Percentiles rank a stretch among this genome's conserved stretches.
These are phyloP conservation scores for Argyresthia goedartella DNA, from an alignment of 2,888 invertebrate species.

Conservation along the genomic window DNA sequence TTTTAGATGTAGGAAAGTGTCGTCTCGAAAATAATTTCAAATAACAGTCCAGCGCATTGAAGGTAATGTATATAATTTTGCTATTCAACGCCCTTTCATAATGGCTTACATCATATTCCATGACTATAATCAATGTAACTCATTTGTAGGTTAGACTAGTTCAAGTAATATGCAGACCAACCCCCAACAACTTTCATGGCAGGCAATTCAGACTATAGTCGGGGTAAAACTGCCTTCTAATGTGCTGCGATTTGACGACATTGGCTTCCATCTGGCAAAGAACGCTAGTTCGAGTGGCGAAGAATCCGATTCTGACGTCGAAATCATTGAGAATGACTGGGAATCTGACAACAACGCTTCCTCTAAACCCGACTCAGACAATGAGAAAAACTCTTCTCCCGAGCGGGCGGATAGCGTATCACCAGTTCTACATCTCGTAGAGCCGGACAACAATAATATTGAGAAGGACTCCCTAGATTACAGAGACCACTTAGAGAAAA, in stretches of 20 bases:
- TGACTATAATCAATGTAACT: conserved; percentile 51
- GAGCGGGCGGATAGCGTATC: conserved; percentile 58
- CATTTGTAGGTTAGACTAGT: conserved; percentile 71
- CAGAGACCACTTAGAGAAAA: conserved; percentile 52
- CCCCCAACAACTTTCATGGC: conserved; percentile 73
- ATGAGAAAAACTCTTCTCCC: conserved; percentile 52
- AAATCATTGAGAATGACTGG: conserved; percentile 67
- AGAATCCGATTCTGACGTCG: conserved; percentile 66
- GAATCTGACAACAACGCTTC: conserved; percentile 63
- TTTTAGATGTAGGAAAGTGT: conserved; percentile 68
- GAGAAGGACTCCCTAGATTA: conserved; percentile 49
- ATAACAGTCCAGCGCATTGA: conserved; percentile 41
- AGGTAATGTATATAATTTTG: conserved; percentile 43
- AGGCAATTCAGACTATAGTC: conserved; percentile 69
- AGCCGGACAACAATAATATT: conserved; percentile 59
- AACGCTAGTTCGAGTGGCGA: conserved; percentile 57
- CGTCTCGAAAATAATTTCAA: conserved; percentile 17
- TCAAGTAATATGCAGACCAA: conserved; percentile 71
- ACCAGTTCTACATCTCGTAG: conserved; percentile 58
- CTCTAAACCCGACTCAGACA: conserved; percentile 60
- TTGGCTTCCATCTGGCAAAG: conserved; percentile 62
- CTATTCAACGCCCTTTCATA: conserved; percentile 12
- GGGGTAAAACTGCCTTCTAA: conserved; percentile 68
- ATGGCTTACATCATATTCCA: conserved; percentile 12
- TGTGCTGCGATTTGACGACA: conserved; percentile 66